phyloP scores from a whole-genome alignment of 2,797 vertebrate genomes.

The Anguilla anguilla region DNA sequence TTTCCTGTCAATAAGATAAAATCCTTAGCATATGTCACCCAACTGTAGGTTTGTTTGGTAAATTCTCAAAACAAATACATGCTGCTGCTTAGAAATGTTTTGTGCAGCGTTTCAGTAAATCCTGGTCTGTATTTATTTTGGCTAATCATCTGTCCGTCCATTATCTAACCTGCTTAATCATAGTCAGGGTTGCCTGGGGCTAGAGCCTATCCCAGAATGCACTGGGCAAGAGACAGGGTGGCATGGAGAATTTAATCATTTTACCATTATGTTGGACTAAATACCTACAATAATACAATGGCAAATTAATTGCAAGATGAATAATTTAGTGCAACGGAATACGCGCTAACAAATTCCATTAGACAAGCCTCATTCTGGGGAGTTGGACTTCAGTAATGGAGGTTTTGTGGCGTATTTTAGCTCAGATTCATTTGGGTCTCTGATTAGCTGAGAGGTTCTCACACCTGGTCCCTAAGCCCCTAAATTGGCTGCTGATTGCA shows the following conservation, averaged over 20 bases:
- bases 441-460: background rate
- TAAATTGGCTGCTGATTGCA: background rate
- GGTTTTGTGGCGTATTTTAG: background rate
- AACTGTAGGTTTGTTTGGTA: background rate
- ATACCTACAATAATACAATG: background rate
- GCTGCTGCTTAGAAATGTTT: background rate
- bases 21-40: background rate
- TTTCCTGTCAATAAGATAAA: background rate
- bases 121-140: background rate
- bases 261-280: background rate
- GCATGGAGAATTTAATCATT: too few relatives aligned
- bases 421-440: background rate
- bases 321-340: background rate
- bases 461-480: background rate
- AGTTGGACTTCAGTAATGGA: background rate
- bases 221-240: too few relatives aligned
- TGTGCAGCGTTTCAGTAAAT: background rate
- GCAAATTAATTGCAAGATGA: background rate
- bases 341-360: background rate
- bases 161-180: too few relatives aligned
- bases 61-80: background rate
- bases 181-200: too few relatives aligned
- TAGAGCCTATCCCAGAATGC: too few relatives aligned
- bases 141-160: background rate
- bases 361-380: background rate